phyloP scores from a whole-genome alignment of 2,888 invertebrate genomes.

The Platycheirus albimanus region DNA sequence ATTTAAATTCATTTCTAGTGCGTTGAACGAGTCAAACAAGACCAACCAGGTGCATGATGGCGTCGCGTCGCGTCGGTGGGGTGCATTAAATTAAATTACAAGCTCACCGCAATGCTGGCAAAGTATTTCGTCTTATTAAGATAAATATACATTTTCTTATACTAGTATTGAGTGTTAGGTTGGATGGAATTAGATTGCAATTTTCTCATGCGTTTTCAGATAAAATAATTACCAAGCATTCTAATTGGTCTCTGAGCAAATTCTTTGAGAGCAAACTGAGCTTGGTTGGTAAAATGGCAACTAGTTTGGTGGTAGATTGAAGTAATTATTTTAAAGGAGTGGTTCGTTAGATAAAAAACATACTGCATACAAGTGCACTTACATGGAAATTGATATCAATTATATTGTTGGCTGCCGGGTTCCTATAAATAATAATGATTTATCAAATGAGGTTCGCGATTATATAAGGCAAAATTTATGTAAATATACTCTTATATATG shows the following conservation, averaged over 20 bases:
- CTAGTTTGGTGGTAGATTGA: conserved; percentile 31
- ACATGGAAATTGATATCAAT: conserved; percentile 60
- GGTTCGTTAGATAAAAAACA: background rate
- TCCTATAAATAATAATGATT: conserved; percentile 13
- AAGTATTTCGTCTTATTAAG: background rate
- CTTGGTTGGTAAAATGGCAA: conserved; percentile 26
- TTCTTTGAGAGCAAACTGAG: conserved; percentile 32
- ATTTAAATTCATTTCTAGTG: conserved; percentile 53
- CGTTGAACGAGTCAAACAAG: conserved; percentile 23
- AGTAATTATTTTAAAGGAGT: conserved; percentile 43
- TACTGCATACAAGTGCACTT: conserved; percentile 12
- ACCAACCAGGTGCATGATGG: conserved; percentile 34
- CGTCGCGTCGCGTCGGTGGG: no score
- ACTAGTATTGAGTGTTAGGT: conserved; percentile 11
- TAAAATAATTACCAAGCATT: conserved; percentile 53
- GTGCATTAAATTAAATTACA: conserved; percentile 46
- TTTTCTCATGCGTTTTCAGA: conserved; percentile 65
- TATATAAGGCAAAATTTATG: background rate
- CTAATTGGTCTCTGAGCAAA: conserved; percentile 43
- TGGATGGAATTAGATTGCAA: conserved; percentile 53
- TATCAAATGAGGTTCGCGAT: conserved; percentile 3
- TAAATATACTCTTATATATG: no score
- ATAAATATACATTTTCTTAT: background rate
- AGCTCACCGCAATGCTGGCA: conserved; percentile 26
- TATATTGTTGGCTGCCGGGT: conserved; percentile 15